Evolutionary conservation across 2,797 vertebrate species (phyloP), one percentile per base, ranked within the genome.

Genomic region (Propithecus deckenii): DNA sequence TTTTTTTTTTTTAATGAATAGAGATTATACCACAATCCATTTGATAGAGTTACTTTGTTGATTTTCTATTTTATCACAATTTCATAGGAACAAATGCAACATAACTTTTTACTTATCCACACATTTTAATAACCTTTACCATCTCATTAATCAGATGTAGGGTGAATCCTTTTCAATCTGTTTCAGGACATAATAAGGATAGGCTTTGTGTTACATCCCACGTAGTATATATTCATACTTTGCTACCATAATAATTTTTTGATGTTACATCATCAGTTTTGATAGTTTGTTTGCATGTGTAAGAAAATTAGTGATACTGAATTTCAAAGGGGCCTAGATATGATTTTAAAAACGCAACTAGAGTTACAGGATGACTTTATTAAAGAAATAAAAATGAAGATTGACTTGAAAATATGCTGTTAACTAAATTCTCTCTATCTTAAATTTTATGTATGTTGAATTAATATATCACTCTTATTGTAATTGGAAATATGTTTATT

Each of bases 321-420:
- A 61, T 59, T 55, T 59, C 22, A 92, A 46, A 65, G 46, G 7
- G 43, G 15, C 7, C 15, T 94, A 92, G 50, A 90, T 41, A 92
- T 32, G 18, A 67, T 72, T 87, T 78, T 50, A 23, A 71, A 76
- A 95, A 86, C 52, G 35, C 38, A 85, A 55, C 10, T 30, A 80
- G 15, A 96, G 75, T 87, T 85, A 87, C 76, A 11, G 3, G 74
- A 90, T 30, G 3, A 72, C 2, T 93, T 57, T 25, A 67, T 5
- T 79, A 90, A 88, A 43, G 80, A n/a, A 86, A 84, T 72, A 13
- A 85, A 91, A 93, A 72, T 94, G 3, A 96, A 80, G 9, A 94
- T 59, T 76, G 25, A 57, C 43, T 59, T 90, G 67, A 85, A 92
- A 81, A 48, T 91, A 63, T 38, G 32, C 25, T 84, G 35, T 87